phyloP scores from a whole-genome alignment of 2,113 vertebrate species.

The Trematomus loennbergii region DNA sequence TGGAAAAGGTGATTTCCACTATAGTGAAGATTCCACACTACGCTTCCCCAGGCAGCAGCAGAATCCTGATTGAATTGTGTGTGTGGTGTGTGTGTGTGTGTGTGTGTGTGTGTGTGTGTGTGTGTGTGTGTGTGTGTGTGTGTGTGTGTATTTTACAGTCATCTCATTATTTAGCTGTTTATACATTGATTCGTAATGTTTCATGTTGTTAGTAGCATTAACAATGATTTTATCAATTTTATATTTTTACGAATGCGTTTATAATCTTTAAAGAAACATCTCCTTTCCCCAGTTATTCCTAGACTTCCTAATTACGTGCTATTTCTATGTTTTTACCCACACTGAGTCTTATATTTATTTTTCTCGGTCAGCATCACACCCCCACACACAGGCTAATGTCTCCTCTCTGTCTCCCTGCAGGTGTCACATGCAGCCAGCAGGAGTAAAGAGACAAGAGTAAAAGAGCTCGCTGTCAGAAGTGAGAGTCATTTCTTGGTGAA shows the following conservation, averaged over 20 bases:
- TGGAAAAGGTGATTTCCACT: slow-evolving; percentile 80
- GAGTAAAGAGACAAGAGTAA: background rate
- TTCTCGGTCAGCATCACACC: no score
- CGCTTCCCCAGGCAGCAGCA: slow-evolving; percentile 64
- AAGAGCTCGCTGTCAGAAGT: slow-evolving; percentile 21
- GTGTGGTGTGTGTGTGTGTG: slow-evolving; percentile 39
- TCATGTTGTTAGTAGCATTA: slow-evolving; percentile 16
- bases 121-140: slow-evolving; percentile 22
- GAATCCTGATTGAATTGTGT: slow-evolving; percentile 78
- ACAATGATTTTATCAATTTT: background rate
- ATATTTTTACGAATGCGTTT: background rate
- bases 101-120: slow-evolving; percentile 19
- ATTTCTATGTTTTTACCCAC: background rate
- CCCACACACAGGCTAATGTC: slow-evolving; percentile 3
- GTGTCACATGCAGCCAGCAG: slow-evolving; percentile 39
- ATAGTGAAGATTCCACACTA: slow-evolving; percentile 69
- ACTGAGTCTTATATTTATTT: background rate
- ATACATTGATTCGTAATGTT: slow-evolving; percentile 11
- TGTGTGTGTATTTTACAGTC: slow-evolving; percentile 18
- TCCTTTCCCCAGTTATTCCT: slow-evolving; percentile 15
- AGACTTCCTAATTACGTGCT: slow-evolving; percentile 13
- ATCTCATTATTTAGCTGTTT: slow-evolving; percentile 25
- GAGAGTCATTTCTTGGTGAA: slow-evolving; percentile 48
- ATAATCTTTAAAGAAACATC: background rate
- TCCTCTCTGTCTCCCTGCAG: slow-evolving; percentile 57